Evolutionary conservation across 1,140 invertebrate genomes (phyloP).

Genomic region (Ruditapes philippinarum): DNA sequence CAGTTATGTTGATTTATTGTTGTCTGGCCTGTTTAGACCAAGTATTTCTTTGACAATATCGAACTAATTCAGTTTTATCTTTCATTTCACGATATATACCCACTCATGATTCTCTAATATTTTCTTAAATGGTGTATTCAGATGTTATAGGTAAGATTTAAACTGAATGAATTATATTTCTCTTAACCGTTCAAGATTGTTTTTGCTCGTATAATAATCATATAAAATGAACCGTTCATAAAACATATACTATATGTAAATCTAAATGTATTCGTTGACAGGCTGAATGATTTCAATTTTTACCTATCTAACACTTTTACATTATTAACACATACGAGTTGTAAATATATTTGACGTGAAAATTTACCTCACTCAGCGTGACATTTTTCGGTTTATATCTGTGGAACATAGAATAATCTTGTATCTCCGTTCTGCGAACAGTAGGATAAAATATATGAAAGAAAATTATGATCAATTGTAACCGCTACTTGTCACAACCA

Average conservation of each 20-base stretch:
- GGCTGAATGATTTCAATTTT: background rate
- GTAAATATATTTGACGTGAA: slow-evolving; percentile 12
- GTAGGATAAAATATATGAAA: slow-evolving; percentile 32
- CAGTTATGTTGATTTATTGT: background rate
- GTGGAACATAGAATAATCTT: background rate
- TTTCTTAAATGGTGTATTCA: background rate
- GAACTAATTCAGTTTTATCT: background rate
- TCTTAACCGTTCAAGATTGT: background rate
- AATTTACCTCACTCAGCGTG: background rate
- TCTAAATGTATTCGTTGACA: background rate
- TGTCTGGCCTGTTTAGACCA: background rate
- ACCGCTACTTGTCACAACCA: slow-evolving; percentile 38
- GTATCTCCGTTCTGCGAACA: slow-evolving; percentile 8
- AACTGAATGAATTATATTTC: background rate
- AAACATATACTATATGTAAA: slow-evolving; percentile 27
- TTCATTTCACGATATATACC: too few relatives aligned
- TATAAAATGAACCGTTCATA: background rate
- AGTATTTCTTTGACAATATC: background rate
- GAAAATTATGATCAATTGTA: slow-evolving; percentile 48
- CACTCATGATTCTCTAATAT: too few relatives aligned
- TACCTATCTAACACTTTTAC: background rate
- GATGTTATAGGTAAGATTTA: background rate
- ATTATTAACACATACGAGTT: background rate
- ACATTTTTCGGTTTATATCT: slow-evolving; percentile 5
- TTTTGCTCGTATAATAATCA: background rate